Evolutionary conservation across 2,888 invertebrate species (phyloP).

Genomic region (Drosophila hamatofila): DNA sequence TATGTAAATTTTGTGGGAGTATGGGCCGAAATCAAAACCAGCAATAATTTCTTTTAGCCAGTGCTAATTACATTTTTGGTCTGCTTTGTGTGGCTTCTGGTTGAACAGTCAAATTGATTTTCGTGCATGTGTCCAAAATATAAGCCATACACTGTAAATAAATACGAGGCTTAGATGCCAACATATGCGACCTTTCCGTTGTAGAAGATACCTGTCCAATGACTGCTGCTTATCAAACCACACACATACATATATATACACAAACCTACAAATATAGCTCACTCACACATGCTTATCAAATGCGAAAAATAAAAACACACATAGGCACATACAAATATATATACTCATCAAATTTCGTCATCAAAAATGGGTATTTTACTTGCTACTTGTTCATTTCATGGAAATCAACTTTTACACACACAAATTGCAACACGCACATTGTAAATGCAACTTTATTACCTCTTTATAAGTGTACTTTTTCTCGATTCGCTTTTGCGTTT

Average conservation of each 20-base stretch:
- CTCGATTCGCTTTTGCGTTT: conserved; percentile 54
- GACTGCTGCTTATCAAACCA: conserved; percentile 54
- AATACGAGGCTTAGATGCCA: conserved; percentile 57
- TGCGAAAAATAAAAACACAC: conserved; percentile 63
- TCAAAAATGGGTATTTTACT: conserved; percentile 64
- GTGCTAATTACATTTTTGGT: conserved; percentile 62
- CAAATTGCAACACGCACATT: conserved; percentile 26
- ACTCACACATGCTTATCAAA: conserved; percentile 65
- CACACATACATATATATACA: conserved; percentile 14
- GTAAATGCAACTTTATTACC: conserved; percentile 64
- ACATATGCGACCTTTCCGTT: conserved; percentile 66
- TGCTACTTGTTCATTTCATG: conserved; percentile 60
- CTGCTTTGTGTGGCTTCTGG: conserved; percentile 59
- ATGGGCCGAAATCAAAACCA: conserved; percentile 50
- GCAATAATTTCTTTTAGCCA: conserved; percentile 34
- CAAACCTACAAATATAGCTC: conserved; percentile 22
- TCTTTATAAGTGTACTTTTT: conserved; percentile 67
- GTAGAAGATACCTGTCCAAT: conserved; percentile 24
- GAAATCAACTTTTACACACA: conserved; percentile 72
- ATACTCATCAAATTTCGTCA: conserved; percentile 66
- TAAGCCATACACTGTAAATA: conserved; percentile 43
- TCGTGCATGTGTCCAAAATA: conserved; percentile 42
- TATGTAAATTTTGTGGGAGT: conserved; percentile 32
- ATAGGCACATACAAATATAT: conserved; percentile 25
- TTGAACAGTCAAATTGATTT: conserved; percentile 53